Conservation (phyloP, 2,797 vertebrate genomes). For the Sarcophilus harrisii region DNA sequence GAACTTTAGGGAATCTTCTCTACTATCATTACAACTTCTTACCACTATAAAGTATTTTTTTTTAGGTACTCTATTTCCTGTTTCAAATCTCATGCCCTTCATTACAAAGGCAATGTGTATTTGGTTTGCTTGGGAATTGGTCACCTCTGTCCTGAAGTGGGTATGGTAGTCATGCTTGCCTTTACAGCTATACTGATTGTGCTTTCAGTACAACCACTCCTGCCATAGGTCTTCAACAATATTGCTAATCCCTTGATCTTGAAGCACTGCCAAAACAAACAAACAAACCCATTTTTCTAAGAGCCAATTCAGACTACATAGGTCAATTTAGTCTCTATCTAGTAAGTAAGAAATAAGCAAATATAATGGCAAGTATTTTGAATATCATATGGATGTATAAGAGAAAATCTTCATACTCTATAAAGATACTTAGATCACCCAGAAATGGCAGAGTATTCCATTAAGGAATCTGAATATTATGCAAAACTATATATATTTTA, state of each 20-base stretch:
- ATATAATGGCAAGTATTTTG: background rate
- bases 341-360: background rate
- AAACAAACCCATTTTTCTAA: background rate
- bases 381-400: constrained; percentile 15
- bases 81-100: background rate
- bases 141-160: background rate
- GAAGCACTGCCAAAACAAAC: background rate
- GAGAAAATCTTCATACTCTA: background rate
- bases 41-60: background rate
- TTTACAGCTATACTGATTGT: background rate
- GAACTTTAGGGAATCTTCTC: background rate
- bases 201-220: background rate
- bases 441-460: background rate
- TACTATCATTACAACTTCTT: background rate
- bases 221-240: background rate
- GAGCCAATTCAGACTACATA: background rate
- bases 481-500: background rate
- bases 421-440: background rate
- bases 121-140: background rate
- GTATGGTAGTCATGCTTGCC: background rate
- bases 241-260: background rate
- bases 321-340: background rate
- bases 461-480: background rate
- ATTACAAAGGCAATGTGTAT: background rate
- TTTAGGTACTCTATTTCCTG: background rate